phyloP scores from a whole-genome alignment of 2,113 vertebrate genomes.

The Dasyurus viverrinus region DNA sequence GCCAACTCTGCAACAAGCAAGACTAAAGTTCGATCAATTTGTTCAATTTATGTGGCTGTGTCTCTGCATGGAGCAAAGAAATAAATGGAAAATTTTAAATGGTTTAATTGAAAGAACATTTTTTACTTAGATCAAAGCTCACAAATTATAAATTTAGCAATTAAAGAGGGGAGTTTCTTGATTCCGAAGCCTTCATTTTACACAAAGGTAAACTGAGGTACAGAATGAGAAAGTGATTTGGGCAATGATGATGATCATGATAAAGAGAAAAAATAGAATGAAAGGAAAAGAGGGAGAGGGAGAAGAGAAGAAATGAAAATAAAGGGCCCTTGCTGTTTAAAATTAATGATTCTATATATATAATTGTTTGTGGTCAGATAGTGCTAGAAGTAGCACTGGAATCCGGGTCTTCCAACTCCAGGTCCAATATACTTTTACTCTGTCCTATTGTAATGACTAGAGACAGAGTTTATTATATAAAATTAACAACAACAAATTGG shows the following conservation, averaged over 20 bases:
- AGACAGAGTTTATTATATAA: neutral
- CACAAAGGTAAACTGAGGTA: neutral
- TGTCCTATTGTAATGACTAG: neutral
- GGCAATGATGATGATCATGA: neutral
- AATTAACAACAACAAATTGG: neutral
- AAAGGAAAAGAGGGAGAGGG: neutral
- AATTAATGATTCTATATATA: neutral
- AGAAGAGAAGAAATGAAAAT: neutral
- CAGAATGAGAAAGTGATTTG: neutral
- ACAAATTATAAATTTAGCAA: neutral
- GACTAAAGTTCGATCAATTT: neutral
- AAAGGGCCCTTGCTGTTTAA: neutral
- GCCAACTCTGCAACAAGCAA: neutral
- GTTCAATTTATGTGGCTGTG: neutral
- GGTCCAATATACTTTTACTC: neutral
- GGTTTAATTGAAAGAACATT: neutral
- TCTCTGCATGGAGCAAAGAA: neutral
- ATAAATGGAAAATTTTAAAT: neutral
- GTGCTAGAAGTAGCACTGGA: neutral
- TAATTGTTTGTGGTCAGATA: neutral
- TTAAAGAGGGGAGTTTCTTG: neutral
- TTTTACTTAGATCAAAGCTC: neutral
- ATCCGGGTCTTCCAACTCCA: neutral
- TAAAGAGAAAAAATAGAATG: neutral
- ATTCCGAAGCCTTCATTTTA: neutral